These are phyloP conservation scores for Melanotaenia parkinsoni DNA, from an alignment of 2,797 vertebrate genomes.

Conservation along the genomic window DNA sequence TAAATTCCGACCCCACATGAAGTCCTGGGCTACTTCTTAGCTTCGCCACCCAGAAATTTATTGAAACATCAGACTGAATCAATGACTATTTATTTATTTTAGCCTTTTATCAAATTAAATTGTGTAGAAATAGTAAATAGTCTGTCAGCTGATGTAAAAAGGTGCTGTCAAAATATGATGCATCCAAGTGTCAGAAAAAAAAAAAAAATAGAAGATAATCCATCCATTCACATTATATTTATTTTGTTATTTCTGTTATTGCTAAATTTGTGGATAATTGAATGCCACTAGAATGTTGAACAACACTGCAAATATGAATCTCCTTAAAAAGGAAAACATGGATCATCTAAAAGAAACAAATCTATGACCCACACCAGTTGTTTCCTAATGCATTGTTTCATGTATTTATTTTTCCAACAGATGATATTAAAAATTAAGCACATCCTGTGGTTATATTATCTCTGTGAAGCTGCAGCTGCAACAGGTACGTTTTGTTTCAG, in stretches of 20 bases:
- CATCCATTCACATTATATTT: neutral
- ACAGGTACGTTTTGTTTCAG: conserved; percentile 70
- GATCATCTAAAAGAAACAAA: neutral
- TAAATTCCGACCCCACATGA: conserved; percentile 66
- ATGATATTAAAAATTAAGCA: conserved; percentile 92
- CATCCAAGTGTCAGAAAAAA: neutral
- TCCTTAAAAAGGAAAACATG: neutral
- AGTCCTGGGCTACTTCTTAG: conserved; percentile 33
- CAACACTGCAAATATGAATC: neutral
- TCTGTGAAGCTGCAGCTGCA: conserved; percentile 81
- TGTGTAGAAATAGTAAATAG: neutral
- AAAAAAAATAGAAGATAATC: neutral
- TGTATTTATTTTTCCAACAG: conserved; percentile 72
- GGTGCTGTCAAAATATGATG: neutral
- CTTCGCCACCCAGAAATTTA: conserved; percentile 63
- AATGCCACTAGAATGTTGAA: neutral
- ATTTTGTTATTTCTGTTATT: neutral
- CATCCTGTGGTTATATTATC: conserved; percentile 91
- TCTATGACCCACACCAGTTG: neutral
- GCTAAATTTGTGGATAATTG: neutral
- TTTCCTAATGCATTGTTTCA: conserved; percentile 31
- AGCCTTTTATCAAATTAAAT: neutral
- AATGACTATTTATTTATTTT: too few species aligned
- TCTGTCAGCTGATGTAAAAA: neutral
- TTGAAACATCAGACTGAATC: neutral